Percentiles rank a stretch among this genome's conserved stretches.
These are phyloP conservation scores for Hemistola chrysoprasaria DNA, from an alignment of 2,888 invertebrate species.

Conservation along the genomic window DNA sequence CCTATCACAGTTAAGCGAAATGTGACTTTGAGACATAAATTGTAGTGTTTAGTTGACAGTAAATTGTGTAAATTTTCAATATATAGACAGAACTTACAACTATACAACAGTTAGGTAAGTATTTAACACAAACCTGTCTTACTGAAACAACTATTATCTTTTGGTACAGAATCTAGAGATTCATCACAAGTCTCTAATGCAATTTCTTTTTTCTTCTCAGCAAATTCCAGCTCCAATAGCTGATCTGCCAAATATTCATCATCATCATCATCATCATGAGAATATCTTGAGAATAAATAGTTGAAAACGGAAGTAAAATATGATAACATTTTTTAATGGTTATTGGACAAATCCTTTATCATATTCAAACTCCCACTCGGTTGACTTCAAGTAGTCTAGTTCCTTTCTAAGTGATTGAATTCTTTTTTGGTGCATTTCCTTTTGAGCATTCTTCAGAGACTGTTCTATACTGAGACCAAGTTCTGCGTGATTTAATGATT, in stretches of 20 bases:
- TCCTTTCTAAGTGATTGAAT: conserved; percentile 88
- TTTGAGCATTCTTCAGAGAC: conserved; percentile 78
- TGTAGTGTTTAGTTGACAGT: too few species aligned
- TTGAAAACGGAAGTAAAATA: conserved; percentile 62
- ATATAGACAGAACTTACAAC: too few species aligned
- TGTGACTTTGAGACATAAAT: too few species aligned
- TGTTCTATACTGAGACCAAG: conserved; percentile 79
- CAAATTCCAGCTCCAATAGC: conserved; percentile 59
- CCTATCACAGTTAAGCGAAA: too few species aligned
- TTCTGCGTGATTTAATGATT: conserved; percentile 77
- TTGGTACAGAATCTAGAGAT: conserved; percentile 38
- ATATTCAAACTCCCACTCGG: conserved; percentile 91
- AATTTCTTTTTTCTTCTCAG: conserved; percentile 30
- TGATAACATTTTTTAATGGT: conserved; percentile 62
- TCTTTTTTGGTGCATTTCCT: conserved; percentile 87
- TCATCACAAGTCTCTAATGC: conserved; percentile 10
- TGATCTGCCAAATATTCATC: conserved; percentile 67
- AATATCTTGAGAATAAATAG: conserved; percentile 48
- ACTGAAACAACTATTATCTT: conserved; percentile 54
- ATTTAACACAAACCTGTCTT: conserved; percentile 51
- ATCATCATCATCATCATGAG: conserved; percentile 43
- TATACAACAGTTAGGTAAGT: background rate
- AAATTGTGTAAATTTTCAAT: too few species aligned
- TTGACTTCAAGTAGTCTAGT: conserved; percentile 88
- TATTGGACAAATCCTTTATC: conserved; percentile 85